A percentile compares a stretch with the other conserved stretches of the same genome.
Conservation (phyloP, 1,140 invertebrate species). For the Drosophila tani region DNA sequence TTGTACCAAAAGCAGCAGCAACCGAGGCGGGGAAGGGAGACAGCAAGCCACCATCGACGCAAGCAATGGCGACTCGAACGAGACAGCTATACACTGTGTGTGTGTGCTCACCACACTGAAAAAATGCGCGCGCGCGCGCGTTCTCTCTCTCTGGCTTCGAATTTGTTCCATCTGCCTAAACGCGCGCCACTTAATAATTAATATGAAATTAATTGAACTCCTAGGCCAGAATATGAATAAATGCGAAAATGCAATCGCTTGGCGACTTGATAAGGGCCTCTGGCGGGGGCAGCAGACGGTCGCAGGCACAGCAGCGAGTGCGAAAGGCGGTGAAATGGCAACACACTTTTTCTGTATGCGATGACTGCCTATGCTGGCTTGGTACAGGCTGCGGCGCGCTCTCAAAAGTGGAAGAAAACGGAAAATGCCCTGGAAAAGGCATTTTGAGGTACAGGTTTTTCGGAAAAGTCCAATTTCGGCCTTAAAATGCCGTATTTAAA, state of each 20-base stretch:
- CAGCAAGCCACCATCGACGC: constrained; percentile 26
- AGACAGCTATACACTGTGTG: constrained; percentile 49
- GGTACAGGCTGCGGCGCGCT: constrained; percentile 59
- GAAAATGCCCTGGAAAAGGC: constrained; percentile 14
- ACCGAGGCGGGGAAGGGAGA: constrained; percentile 4
- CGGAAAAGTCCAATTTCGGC: constrained; percentile 24
- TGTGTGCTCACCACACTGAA: constrained; percentile 18
- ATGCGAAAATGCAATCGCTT: constrained; percentile 10
- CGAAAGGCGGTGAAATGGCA: constrained; percentile 69
- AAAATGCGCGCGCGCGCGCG: constrained; percentile 56
- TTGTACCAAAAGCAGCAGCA: constrained; percentile 24
- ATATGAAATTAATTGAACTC: constrained; percentile 43
- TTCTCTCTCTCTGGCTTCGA: constrained; percentile 11
- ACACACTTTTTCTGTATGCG: constrained; percentile 76
- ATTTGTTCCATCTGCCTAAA: constrained; percentile 10
- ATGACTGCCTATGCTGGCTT: constrained; percentile 34
- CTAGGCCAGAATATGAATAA: constrained; percentile 2
- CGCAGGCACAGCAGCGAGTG: constrained; percentile 25
- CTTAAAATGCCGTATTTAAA: not conserved
- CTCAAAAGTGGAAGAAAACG: constrained; percentile 46
- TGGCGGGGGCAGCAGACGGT: constrained; percentile 13
- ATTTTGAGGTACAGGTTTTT: constrained; percentile 16
- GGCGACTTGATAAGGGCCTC: not conserved
- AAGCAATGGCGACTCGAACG: constrained; percentile 42
- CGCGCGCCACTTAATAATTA: constrained; percentile 71